Percentiles rank a stretch among this genome's conserved stretches.
Conservation (phyloP, 2,113 vertebrate genomes). For the Tautogolabrus adspersus region DNA sequence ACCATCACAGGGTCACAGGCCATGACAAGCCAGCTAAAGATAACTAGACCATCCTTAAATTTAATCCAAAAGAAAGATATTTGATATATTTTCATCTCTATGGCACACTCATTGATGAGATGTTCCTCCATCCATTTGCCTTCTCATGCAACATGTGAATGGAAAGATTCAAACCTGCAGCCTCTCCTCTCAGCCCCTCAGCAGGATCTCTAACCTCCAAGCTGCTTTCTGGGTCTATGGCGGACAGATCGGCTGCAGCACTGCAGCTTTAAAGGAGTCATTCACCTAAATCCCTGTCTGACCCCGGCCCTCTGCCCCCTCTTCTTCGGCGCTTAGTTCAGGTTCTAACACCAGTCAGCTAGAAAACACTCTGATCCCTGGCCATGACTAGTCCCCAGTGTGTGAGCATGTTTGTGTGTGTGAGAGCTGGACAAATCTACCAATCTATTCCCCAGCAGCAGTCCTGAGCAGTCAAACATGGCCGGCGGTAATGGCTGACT, state of each 20-base stretch:
- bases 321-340: constrained; percentile 52
- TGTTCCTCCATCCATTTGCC: too few relatives aligned
- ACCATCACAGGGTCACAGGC: too few relatives aligned
- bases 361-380: constrained; percentile 68
- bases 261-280: constrained; percentile 52
- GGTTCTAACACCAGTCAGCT: constrained; percentile 71
- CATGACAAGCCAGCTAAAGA: too few relatives aligned
- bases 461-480: constrained; percentile 71
- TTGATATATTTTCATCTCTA: neutral
- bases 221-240: neutral
- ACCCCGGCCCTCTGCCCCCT: constrained; percentile 48
- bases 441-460: constrained; percentile 64
- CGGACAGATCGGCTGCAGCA: constrained; percentile 55
- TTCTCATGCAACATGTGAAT: too few relatives aligned
- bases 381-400: constrained; percentile 48
- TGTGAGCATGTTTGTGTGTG: constrained; percentile 36
- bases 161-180: constrained; percentile 9
- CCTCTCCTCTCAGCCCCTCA: neutral
- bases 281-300: constrained; percentile 70
- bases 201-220: neutral
- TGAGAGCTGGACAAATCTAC: constrained; percentile 65
- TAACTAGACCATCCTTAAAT: too few relatives aligned
- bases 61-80: neutral
- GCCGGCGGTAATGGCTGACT: constrained; percentile 69
- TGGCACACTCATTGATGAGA: too few relatives aligned